These are phyloP conservation scores for Porites evermanni DNA, from an alignment of 92 coral and sea anemone genomes.

Conservation along the genomic window DNA sequence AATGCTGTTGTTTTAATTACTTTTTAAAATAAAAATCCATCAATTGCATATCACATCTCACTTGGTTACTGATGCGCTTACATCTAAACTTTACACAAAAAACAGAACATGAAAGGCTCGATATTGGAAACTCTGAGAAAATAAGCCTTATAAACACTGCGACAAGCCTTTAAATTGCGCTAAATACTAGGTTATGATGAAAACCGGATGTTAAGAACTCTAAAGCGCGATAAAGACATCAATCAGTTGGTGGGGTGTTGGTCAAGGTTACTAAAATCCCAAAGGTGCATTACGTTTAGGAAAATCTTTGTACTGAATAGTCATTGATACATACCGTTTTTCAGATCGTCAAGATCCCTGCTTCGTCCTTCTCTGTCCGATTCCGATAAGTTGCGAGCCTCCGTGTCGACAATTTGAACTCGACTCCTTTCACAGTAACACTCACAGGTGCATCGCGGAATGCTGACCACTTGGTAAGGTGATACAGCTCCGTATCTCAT, in stretches of 20 bases:
- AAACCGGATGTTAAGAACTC: constrained; percentile 14
- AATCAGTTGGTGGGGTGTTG: neutral
- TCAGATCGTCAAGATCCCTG: constrained; percentile 31
- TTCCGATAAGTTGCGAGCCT: constrained; percentile 3
- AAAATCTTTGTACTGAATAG: neutral
- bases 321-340: constrained; percentile 30
- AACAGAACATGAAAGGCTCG: neutral
- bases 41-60: neutral
- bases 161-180: constrained; percentile 12
- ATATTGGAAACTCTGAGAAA: constrained; percentile 3
- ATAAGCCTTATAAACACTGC: neutral
- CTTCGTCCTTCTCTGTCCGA: neutral
- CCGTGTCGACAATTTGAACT: constrained; percentile 22
- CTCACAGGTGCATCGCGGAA: constrained; percentile 77
- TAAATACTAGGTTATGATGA: neutral
- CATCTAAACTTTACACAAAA: neutral
- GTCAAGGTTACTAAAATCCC: neutral
- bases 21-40: no score
- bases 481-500: constrained; percentile 49
- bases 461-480: constrained; percentile 47
- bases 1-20: neutral
- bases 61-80: neutral
- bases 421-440: constrained; percentile 66
- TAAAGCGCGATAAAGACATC: constrained; percentile 7
- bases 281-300: neutral